Conservation (phyloP, 2,113 vertebrate species). For the Odontesthes bonariensis region DNA sequence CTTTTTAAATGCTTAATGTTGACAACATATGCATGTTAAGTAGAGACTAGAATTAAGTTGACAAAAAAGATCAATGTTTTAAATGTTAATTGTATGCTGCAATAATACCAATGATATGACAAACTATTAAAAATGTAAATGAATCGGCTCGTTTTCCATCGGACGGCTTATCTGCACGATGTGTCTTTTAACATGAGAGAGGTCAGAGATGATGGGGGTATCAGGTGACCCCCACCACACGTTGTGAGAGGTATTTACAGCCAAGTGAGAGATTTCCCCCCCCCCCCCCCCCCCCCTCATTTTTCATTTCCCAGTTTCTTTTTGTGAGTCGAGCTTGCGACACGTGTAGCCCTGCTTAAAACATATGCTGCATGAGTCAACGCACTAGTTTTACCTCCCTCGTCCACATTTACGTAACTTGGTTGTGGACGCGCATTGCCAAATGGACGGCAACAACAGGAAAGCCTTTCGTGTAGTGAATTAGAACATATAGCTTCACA, state of each 20-base stretch:
- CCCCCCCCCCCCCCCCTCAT: background rate
- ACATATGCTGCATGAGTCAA: background rate
- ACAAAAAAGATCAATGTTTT: too few species aligned
- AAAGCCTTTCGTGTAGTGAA: background rate
- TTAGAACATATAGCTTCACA: background rate
- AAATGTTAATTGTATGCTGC: background rate
- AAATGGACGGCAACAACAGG: background rate
- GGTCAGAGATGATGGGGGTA: slow-evolving; percentile 14
- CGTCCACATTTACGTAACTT: background rate
- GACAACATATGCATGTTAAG: background rate
- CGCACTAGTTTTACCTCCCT: background rate
- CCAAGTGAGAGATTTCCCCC: background rate
- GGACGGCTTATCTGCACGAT: slow-evolving; percentile 4
- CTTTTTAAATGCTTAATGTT: background rate
- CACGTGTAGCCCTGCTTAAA: slow-evolving; percentile 5
- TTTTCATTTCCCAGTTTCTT: background rate
- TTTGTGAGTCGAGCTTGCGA: background rate
- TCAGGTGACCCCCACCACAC: slow-evolving; percentile 28
- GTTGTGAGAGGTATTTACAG: slow-evolving; percentile 24
- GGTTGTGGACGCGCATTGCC: background rate
- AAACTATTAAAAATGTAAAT: background rate
- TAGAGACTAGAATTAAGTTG: too few species aligned
- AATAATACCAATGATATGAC: background rate
- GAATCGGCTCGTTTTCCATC: slow-evolving; percentile 18
- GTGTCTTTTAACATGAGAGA: slow-evolving; percentile 22